These are phyloP conservation scores for Mythimna impura DNA, from an alignment of 2,888 invertebrate genomes.

Conservation along the genomic window DNA sequence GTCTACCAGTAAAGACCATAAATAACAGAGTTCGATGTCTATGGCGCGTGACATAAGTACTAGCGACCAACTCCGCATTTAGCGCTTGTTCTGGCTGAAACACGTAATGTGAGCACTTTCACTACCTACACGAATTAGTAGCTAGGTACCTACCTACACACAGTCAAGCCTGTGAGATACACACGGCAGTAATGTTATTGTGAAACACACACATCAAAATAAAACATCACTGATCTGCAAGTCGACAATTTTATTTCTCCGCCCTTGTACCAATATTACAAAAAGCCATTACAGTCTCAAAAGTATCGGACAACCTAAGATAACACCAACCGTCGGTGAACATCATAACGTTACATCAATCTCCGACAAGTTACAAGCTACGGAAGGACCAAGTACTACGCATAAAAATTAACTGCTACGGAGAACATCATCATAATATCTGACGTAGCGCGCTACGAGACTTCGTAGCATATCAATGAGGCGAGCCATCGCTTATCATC, in stretches of 20 bases:
- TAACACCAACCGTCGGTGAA: constrained; percentile 29
- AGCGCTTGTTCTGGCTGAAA: constrained; percentile 42
- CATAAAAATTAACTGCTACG: constrained; percentile 66
- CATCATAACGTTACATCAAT: constrained; percentile 40
- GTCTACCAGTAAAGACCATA: not conserved
- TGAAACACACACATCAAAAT: constrained; percentile 9
- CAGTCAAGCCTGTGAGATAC: constrained; percentile 3
- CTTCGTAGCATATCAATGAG: constrained; percentile 72
- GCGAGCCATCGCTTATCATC: constrained; percentile 56
- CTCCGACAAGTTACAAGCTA: constrained; percentile 36
- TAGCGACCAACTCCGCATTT: constrained; percentile 34
- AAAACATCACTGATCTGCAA: constrained; percentile 4
- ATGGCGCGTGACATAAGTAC: constrained; percentile 20
- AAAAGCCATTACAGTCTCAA: constrained; percentile 23
- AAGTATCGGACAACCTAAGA: constrained; percentile 32
- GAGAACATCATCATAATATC: constrained; percentile 63
- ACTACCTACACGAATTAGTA: constrained; percentile 36
- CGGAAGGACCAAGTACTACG: constrained; percentile 40
- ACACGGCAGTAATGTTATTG: constrained; percentile 15
- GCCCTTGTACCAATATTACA: constrained; percentile 31
- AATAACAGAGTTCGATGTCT: constrained; percentile 9
- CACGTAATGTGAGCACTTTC: constrained; percentile 53
- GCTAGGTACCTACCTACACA: not conserved
- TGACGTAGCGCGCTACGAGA: constrained; percentile 74
- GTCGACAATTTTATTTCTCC: constrained; percentile 13